Percentiles rank a stretch among this genome's conserved stretches.
Evolutionary conservation across 2,797 vertebrate genomes (phyloP).

Genomic region (Fistularia tabacaria): DNA sequence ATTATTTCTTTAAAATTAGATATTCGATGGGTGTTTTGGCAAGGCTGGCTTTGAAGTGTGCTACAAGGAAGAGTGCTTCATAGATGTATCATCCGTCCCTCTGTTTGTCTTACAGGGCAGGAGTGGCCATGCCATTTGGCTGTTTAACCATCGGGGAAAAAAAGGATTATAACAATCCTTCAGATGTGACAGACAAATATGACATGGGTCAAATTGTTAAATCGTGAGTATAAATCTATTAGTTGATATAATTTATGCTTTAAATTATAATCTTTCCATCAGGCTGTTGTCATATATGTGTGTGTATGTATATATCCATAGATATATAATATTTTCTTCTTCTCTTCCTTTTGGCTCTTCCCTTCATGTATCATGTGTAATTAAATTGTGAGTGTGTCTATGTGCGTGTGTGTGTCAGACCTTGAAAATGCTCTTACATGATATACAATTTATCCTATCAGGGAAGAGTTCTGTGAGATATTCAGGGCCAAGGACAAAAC

Average conservation of each 20-base stretch:
- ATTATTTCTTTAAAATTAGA: too few relatives aligned
- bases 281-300: too few relatives aligned
- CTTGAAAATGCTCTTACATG: not conserved
- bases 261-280: not conserved
- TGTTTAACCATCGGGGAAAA: constrained; percentile 96
- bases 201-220: constrained; percentile 97
- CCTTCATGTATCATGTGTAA: too few relatives aligned
- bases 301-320: too few relatives aligned
- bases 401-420: too few relatives aligned
- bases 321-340: too few relatives aligned
- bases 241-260: not conserved
- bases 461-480: constrained; percentile 98
- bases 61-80: not conserved
- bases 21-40: too few relatives aligned
- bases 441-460: constrained; percentile 50
- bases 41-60: not conserved
- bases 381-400: not conserved
- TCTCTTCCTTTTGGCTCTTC: too few relatives aligned
- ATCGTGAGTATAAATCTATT: constrained; percentile 82
- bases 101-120: constrained; percentile 56
- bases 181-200: constrained; percentile 98
- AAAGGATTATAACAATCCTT: constrained; percentile 97
- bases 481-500: constrained; percentile 96
- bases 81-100: not conserved
- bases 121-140: constrained; percentile 94